These are phyloP conservation scores for Apamea monoglypha DNA, from an alignment of 2,888 invertebrate species.

Conservation along the genomic window DNA sequence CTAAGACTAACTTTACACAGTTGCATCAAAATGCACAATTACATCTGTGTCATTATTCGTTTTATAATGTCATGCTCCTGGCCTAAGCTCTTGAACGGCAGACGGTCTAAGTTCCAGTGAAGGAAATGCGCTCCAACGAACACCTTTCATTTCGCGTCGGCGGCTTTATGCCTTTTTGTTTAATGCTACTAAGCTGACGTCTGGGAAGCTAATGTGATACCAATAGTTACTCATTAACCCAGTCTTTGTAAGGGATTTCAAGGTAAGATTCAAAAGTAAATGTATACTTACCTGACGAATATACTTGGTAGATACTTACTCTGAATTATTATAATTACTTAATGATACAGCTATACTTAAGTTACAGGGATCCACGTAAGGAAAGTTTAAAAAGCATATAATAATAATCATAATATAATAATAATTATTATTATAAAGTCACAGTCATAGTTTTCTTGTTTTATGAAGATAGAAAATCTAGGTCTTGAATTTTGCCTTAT, in stretches of 20 bases:
- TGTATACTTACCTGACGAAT: not conserved
- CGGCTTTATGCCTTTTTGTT: slow-evolving; percentile 52
- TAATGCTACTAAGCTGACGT: slow-evolving; percentile 9
- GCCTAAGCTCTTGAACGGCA: slow-evolving; percentile 54
- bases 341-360: not conserved
- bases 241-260: not conserved
- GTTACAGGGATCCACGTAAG: not conserved
- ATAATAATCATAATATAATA: too few relatives aligned
- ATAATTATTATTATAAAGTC: not conserved
- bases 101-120: slow-evolving; percentile 63
- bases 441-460: not conserved
- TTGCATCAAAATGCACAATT: not conserved
- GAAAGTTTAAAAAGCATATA: not conserved
- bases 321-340: not conserved
- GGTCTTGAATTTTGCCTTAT: not conserved
- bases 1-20: not conserved
- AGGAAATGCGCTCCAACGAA: slow-evolving; percentile 64
- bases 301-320: not conserved
- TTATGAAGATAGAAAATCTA: not conserved
- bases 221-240: not conserved
- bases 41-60: not conserved
- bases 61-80: slow-evolving; percentile 27
- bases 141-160: slow-evolving; percentile 60
- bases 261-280: not conserved
- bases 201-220: slow-evolving; percentile 1